A percentile compares a stretch with the other conserved stretches of the same genome.
These are phyloP conservation scores for Corythornis cristatus DNA, from an alignment of 2,113 vertebrate species.

Conservation along the genomic window DNA sequence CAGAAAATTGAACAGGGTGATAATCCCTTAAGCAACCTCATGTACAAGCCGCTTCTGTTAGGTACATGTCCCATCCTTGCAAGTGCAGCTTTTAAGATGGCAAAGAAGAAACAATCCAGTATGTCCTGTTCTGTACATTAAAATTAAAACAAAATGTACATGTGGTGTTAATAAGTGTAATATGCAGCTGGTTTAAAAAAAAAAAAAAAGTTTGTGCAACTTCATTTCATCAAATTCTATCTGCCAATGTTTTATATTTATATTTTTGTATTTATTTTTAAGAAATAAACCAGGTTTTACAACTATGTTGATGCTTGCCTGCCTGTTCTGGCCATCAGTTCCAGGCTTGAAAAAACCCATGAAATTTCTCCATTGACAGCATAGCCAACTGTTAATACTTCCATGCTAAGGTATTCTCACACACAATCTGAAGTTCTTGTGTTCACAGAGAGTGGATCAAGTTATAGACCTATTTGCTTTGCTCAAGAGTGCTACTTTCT, in stretches of 20 bases:
- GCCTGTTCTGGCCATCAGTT: not conserved
- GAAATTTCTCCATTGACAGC: not conserved
- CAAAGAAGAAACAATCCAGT: slow-evolving; percentile 55
- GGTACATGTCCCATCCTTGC: slow-evolving; percentile 69
- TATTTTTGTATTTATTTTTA: slow-evolving; percentile 99
- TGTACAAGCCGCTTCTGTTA: slow-evolving; percentile 75
- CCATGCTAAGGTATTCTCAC: not conserved
- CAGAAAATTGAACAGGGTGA: slow-evolving; percentile 71
- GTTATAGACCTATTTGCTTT: not conserved
- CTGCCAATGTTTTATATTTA: slow-evolving; percentile 99
- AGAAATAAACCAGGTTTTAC: slow-evolving; percentile 91
- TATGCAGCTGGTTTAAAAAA: slow-evolving; percentile 79
- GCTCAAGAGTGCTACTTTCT: not conserved
- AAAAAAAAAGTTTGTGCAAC: slow-evolving; percentile 77
- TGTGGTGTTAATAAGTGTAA: slow-evolving; percentile 83
- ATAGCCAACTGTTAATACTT: not conserved
- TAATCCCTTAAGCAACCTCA: slow-evolving; percentile 70
- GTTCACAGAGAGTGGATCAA: not conserved
- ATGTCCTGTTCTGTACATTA: slow-evolving; percentile 81
- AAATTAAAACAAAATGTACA: slow-evolving; percentile 75
- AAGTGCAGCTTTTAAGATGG: slow-evolving; percentile 74
- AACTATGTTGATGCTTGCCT: slow-evolving; percentile 72
- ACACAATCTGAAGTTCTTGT: not conserved
- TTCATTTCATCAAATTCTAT: slow-evolving; percentile 87
- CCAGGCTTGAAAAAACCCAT: not conserved